phyloP scores from a whole-genome alignment of 1,140 invertebrate species.

The Drosophila insularis region DNA sequence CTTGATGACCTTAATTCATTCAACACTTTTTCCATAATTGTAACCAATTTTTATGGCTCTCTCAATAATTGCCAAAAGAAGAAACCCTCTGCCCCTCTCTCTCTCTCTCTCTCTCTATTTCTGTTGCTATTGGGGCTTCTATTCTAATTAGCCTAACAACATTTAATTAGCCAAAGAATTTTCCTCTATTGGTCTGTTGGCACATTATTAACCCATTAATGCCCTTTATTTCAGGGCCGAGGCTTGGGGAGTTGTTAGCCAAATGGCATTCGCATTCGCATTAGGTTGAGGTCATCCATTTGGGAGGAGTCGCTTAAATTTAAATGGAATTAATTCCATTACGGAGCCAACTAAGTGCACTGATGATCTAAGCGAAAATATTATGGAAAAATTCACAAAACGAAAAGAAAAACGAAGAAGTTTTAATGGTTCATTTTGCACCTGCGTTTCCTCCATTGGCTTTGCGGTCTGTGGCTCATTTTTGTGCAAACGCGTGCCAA shows the following conservation, averaged over 20 bases:
- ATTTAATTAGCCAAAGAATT: conserved; percentile 59
- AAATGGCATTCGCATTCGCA: not conserved
- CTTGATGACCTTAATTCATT: conserved; percentile 41
- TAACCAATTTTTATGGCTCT: conserved; percentile 40
- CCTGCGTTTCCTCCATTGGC: conserved; percentile 52
- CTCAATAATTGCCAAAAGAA: conserved; percentile 44
- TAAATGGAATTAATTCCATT: conserved; percentile 49
- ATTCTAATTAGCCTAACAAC: conserved; percentile 46
- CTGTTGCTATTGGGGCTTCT: not conserved
- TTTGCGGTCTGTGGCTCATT: conserved; percentile 14
- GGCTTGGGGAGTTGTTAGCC: conserved; percentile 8
- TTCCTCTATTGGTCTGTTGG: conserved; percentile 38
- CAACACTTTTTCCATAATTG: conserved; percentile 45
- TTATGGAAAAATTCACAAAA: not conserved
- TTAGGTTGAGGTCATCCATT: conserved; percentile 47
- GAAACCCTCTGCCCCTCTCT: not conserved
- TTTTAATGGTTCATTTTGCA: conserved; percentile 46
- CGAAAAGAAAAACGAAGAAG: conserved; percentile 35
- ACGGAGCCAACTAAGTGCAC: conserved; percentile 37
- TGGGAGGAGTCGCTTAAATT: conserved; percentile 15
- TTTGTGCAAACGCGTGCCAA: not conserved
- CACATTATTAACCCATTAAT: conserved; percentile 61
- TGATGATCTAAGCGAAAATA: conserved; percentile 43
- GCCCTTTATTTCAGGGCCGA: conserved; percentile 20
- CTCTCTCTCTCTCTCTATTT: too few relatives aligned